Evolutionary conservation across 2,113 vertebrate species (phyloP).

Genomic region (Hypomesus transpacificus): DNA sequence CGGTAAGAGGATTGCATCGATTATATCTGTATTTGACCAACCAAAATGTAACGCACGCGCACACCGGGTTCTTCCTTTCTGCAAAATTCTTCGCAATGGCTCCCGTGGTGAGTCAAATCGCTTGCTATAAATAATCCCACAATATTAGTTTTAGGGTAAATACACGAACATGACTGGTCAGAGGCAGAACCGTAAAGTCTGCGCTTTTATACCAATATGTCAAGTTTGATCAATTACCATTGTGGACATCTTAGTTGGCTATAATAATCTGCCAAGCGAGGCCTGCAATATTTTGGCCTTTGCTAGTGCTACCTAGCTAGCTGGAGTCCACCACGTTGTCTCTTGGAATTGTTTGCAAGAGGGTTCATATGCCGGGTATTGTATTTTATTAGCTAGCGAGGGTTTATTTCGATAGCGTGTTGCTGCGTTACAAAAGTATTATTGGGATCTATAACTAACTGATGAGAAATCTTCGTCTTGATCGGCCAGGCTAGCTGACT

Average conservation of each 20-base stretch:
- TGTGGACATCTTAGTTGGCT: neutral
- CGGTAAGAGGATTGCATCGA: conserved; percentile 39
- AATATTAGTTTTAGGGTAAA: neutral
- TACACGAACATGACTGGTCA: neutral
- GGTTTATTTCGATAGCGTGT: too few species aligned
- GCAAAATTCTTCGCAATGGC: conserved; percentile 79
- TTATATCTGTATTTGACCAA: conserved; percentile 20
- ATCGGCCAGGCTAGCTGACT: too few species aligned
- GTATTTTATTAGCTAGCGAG: too few species aligned
- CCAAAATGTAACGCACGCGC: conserved; percentile 71
- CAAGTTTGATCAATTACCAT: neutral
- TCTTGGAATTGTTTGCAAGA: too few species aligned
- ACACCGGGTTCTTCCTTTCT: conserved; percentile 69
- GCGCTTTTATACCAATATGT: neutral
- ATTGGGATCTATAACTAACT: too few species aligned
- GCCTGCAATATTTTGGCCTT: too few species aligned
- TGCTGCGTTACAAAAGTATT: too few species aligned
- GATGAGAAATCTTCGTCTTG: too few species aligned
- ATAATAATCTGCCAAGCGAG: too few species aligned
- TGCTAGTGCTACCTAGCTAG: too few species aligned
- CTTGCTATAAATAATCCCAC: conserved; percentile 9
- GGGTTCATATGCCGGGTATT: too few species aligned
- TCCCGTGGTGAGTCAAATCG: conserved; percentile 77
- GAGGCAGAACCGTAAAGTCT: neutral
- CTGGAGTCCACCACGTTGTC: conserved; percentile 3